Conservation (phyloP, 1,140 invertebrate genomes). For the Anoplolepis gracilipes region DNA sequence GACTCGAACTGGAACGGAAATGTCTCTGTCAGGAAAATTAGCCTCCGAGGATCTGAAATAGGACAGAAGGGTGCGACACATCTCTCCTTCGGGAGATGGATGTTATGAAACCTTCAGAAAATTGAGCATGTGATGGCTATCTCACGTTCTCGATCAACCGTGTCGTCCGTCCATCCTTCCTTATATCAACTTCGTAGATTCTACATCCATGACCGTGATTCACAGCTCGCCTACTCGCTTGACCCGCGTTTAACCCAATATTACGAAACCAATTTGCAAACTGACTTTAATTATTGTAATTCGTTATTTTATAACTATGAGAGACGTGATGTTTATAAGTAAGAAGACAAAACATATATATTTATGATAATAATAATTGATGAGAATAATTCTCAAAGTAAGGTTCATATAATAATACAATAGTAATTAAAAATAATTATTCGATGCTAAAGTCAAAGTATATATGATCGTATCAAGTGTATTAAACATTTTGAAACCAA, state of each 20-base stretch:
- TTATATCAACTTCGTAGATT: not conserved
- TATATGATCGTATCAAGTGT: not conserved
- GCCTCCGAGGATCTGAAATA: conserved; percentile 68
- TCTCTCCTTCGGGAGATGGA: conserved; percentile 30
- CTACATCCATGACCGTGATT: conserved; percentile 33
- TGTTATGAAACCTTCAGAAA: conserved; percentile 70
- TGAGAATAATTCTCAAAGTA: not conserved
- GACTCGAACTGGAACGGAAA: conserved; percentile 61
- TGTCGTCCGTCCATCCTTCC: conserved; percentile 12
- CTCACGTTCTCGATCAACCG: conserved; percentile 60
- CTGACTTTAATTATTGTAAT: not conserved
- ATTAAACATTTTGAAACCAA: conserved; percentile 11
- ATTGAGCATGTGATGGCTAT: conserved; percentile 64
- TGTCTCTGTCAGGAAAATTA: conserved; percentile 76
- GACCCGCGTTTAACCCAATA: not conserved
- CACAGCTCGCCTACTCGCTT: not conserved
- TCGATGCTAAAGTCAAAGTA: not conserved
- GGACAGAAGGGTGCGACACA: conserved; percentile 53
- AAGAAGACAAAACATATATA: not conserved
- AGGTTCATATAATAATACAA: not conserved
- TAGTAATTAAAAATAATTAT: not conserved
- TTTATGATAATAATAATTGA: not conserved
- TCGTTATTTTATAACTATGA: not conserved
- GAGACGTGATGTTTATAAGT: not conserved
- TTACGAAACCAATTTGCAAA: not conserved